A percentile compares a stretch with the other conserved stretches of the same genome.
Conservation (phyloP, 2,888 invertebrate genomes). For the Drosophila maculinotata region DNA sequence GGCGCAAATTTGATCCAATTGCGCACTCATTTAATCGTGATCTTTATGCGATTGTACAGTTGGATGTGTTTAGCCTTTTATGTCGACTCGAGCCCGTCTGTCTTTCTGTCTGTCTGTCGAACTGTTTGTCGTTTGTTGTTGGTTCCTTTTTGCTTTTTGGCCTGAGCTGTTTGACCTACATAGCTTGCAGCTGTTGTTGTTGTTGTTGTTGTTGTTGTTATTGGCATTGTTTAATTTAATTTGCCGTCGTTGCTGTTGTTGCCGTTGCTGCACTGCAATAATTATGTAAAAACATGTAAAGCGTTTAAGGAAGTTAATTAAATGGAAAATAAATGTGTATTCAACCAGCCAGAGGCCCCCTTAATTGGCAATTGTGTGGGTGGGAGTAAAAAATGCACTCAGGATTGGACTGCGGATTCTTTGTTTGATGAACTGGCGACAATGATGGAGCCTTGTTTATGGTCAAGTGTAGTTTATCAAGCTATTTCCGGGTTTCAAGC, state of each 20-base stretch:
- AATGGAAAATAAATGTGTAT: conserved; percentile 73
- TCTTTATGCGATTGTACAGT: conserved; percentile 81
- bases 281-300: conserved; percentile 75
- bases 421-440: conserved; percentile 43
- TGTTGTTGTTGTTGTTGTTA: conserved; percentile 37
- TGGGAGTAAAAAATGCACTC: conserved; percentile 49
- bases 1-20: conserved; percentile 83
- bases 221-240: conserved; percentile 59
- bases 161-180: conserved; percentile 71
- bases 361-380: conserved; percentile 62
- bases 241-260: conserved; percentile 38
- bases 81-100: conserved; percentile 60
- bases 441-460: conserved; percentile 14
- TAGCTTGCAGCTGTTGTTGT: conserved; percentile 49
- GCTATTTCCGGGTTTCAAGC: conserved; percentile 46
- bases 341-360: conserved; percentile 60
- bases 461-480: conserved; percentile 44
- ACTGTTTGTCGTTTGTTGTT: conserved; percentile 27
- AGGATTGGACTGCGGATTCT: conserved; percentile 21
- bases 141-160: conserved; percentile 56
- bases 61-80: conserved; percentile 82
- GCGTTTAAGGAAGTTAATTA: conserved; percentile 78
- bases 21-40: conserved; percentile 82
- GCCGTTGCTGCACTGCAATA: conserved; percentile 51
- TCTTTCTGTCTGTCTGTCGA: conserved; percentile 24